Conservation (phyloP, 2,888 invertebrate genomes). For the Acanthoscelides obtectus region DNA sequence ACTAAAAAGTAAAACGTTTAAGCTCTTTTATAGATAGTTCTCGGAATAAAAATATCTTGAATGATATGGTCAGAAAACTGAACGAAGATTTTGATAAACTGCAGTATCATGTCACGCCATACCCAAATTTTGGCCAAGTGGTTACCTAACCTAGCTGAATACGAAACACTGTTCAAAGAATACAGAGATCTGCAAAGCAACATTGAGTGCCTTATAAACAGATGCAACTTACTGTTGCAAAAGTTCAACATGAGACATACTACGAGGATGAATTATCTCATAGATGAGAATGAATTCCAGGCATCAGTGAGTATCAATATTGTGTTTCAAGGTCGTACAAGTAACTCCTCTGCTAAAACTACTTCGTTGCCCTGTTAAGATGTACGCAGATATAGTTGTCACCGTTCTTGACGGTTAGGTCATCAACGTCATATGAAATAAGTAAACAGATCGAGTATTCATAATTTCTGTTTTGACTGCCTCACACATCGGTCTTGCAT, state of each 20-base stretch:
- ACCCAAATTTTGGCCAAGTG: conserved; percentile 48
- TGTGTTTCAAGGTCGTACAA: too few relatives aligned
- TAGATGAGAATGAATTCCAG: conserved; percentile 24
- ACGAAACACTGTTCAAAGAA: conserved; percentile 50
- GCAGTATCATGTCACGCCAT: conserved; percentile 40
- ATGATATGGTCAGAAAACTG: neutral
- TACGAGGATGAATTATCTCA: conserved; percentile 21
- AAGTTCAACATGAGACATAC: conserved; percentile 21
- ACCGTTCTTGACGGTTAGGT: too few relatives aligned
- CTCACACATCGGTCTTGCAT: too few relatives aligned
- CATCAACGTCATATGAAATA: too few relatives aligned
- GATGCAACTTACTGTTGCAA: conserved; percentile 48
- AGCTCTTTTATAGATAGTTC: too few relatives aligned
- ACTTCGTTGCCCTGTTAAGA: too few relatives aligned
- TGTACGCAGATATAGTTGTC: too few relatives aligned
- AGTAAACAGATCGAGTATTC: too few relatives aligned
- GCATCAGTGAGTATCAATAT: conserved; percentile 13
- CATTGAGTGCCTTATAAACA: conserved; percentile 39
- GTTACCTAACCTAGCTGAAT: conserved; percentile 54
- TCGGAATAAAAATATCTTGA: neutral
- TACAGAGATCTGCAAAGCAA: conserved; percentile 52
- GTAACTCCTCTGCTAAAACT: too few relatives aligned
- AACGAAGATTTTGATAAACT: neutral
- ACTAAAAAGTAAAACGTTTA: neutral
- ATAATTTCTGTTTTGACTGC: too few relatives aligned